Base-by-base conservation (phyloP, 2,113 vertebrate genomes). In the Macrotis lagotis region DNA sequence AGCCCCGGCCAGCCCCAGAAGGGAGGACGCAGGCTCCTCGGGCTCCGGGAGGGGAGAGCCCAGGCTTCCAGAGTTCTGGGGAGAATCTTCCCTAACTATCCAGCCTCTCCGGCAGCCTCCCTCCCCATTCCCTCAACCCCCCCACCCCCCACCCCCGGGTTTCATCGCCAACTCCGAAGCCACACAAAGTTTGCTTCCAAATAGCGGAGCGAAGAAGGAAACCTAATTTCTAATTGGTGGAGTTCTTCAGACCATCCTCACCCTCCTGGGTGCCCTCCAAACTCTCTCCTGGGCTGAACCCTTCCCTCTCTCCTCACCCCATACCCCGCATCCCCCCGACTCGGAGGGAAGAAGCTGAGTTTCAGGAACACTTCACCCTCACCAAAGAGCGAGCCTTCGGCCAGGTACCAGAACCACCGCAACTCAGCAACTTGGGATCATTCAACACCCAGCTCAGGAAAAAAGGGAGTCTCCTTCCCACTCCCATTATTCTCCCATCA, bases 101-200 rank as follows among this genome's bases (percentile, higher is more conserved):
- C 88, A 89, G 28, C 25, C 22, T 14, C 9, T 89, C 51, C 37
- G 0, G 92, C 55, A 2, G 51, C 55, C 22, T 94, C 83, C 88
- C 1, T 48, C 24, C 48, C 51, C 59, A 28, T 4, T 50, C 1
- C 37, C 55, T 94, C 88, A 25, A 37, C n/a, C 51, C 90, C 50
- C 74, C 53, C 12, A 0, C 48, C 25, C 25, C 7, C 25, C 52
- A 26, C n/a, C n/a, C n/a, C n/a, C n/a, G n/a, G n/a, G 47, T 49
- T 28, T 50, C 89, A 10, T 49, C 3, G 14, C 89, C 93, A 94
- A 96, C 97, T 98, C 91, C 3, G 44, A 66, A 3, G 44, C 88
- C 59, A 88, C 93, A 55, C 93, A 96, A 97, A 98, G 97, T 98
- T 98, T 96, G 48, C 95, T 96, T 93, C 2, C 51, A 47, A 90